These are phyloP conservation scores for Mimas tiliae DNA, from an alignment of 2,888 invertebrate genomes.

Conservation along the genomic window DNA sequence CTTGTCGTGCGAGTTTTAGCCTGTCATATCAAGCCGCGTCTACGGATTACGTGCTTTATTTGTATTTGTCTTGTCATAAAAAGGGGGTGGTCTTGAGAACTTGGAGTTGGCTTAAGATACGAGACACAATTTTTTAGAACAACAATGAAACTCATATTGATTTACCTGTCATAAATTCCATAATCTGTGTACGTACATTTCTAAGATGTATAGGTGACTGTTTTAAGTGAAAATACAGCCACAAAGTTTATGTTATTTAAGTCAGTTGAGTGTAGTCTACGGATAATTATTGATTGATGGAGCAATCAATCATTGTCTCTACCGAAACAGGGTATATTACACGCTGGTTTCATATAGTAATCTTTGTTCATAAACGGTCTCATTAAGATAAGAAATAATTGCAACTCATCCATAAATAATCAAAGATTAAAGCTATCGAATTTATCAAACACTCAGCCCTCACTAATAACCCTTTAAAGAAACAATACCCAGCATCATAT, in stretches of 20 bases:
- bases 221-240: not conserved
- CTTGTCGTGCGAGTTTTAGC: not conserved
- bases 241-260: not conserved
- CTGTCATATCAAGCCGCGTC: not conserved
- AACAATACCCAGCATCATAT: slow-evolving; percentile 8
- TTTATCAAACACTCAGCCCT: not conserved
- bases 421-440: not conserved
- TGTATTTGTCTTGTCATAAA: not conserved
- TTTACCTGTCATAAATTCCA: no score
- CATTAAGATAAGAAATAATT: slow-evolving; percentile 8
- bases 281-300: slow-evolving; percentile 9
- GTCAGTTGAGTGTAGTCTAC: not conserved
- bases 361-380: not conserved
- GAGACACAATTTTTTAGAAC: not conserved
- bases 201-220: not conserved
- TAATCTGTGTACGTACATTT: not conserved
- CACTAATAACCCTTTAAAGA: no score
- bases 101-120: not conserved
- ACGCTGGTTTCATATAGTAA: not conserved
- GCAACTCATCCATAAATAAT: no score
- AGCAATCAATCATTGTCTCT: slow-evolving; percentile 11
- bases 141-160: not conserved
- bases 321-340: not conserved
- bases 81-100: slow-evolving; percentile 8
- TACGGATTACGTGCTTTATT: not conserved